Conservation (phyloP, 2,888 invertebrate genomes). For the Tuta absoluta region DNA sequence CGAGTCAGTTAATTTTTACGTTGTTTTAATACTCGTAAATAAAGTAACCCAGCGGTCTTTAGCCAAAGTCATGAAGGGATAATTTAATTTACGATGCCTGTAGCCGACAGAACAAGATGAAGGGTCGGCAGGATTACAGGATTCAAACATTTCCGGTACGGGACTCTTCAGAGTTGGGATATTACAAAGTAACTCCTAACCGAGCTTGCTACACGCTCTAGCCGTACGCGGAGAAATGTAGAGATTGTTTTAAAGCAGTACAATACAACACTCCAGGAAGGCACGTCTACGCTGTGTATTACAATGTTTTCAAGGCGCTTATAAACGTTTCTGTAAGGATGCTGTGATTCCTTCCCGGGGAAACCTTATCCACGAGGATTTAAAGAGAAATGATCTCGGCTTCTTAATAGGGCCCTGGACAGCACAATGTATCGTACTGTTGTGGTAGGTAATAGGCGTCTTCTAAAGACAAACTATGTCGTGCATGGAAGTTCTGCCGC, state of each 20-base stretch:
- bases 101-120: conserved; percentile 8
- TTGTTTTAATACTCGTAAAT: background rate
- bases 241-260: conserved; percentile 4
- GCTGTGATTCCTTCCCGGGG: background rate
- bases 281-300: background rate
- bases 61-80: background rate
- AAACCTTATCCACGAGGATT: conserved; percentile 1
- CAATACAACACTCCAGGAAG: conserved; percentile 1
- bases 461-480: conserved; percentile 19
- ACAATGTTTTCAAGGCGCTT: conserved; percentile 6
- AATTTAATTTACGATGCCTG: conserved; percentile 10
- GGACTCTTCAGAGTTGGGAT: conserved; percentile 8
- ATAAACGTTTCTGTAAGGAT: background rate
- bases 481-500: conserved; percentile 13
- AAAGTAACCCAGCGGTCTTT: background rate
- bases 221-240: background rate
- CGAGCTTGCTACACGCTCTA: background rate
- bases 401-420: conserved; percentile 9
- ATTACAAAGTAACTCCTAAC: conserved; percentile 5
- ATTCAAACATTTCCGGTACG: conserved; percentile 4
- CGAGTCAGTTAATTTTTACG: no score
- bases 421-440: conserved; percentile 1
- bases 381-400: background rate
- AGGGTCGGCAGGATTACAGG: conserved; percentile 5
- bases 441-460: conserved; percentile 22